These are phyloP conservation scores for Muscicapa striata DNA, from an alignment of 2,797 vertebrate species.

Conservation along the genomic window DNA sequence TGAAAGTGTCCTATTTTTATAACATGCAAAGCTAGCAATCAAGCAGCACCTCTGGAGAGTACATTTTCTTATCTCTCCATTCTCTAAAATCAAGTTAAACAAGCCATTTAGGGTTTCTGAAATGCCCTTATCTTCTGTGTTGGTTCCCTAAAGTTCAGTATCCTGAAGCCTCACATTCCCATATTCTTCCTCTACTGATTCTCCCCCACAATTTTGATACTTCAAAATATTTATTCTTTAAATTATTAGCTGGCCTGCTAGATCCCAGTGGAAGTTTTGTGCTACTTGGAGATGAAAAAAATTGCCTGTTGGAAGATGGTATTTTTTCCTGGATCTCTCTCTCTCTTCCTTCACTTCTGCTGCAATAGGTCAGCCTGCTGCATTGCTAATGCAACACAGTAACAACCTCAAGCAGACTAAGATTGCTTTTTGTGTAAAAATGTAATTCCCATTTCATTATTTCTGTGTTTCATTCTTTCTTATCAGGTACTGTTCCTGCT, in stretches of 20 bases:
- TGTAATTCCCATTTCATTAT: not conserved
- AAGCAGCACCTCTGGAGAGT: not conserved
- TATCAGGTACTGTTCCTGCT: not conserved
- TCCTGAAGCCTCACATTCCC: not conserved
- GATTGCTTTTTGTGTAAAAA: not conserved
- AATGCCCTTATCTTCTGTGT: not conserved
- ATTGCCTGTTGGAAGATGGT: not conserved
- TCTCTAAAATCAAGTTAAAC: conserved; percentile 1
- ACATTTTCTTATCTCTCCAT: conserved; percentile 12
- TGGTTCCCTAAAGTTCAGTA: not conserved
- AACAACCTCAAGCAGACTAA: not conserved
- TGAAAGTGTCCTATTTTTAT: not conserved
- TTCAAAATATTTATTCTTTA: not conserved
- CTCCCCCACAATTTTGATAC: not conserved
- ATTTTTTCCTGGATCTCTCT: not conserved
- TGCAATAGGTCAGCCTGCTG: not conserved
- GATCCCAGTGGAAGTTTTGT: not conserved
- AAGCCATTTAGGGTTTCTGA: not conserved
- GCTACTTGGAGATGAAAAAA: not conserved
- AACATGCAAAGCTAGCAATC: not conserved
- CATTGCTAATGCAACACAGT: not conserved
- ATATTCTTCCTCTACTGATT: not conserved
- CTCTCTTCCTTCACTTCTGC: not conserved
- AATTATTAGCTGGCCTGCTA: not conserved
- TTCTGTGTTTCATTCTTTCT: not conserved